Evolutionary conservation across 2,113 vertebrate genomes (phyloP).

Genomic region (Calidris pugnax): DNA sequence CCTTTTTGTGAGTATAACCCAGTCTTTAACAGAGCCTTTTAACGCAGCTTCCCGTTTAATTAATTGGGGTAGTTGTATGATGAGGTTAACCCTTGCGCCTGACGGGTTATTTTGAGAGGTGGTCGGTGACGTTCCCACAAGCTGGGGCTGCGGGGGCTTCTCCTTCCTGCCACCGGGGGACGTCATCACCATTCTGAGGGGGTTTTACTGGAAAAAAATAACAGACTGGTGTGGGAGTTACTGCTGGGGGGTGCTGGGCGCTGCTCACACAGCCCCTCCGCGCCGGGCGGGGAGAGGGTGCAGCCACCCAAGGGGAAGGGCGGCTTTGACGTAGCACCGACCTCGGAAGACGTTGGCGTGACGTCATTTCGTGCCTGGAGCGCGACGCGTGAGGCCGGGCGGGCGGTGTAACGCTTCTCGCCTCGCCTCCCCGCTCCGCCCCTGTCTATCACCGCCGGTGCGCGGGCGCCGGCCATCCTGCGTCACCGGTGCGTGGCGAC

Average conservation of each 20-base stretch:
- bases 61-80: accelerated
- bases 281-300: too few species aligned
- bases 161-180: accelerated
- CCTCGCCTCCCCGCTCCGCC: too few species aligned
- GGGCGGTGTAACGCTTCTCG: accelerated
- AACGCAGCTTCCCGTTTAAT: accelerated
- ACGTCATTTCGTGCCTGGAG: background rate
- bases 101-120: accelerated
- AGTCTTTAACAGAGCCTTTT: accelerated
- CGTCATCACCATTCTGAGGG: too few species aligned
- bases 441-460: accelerated
- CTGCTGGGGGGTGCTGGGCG: accelerated
- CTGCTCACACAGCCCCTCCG: accelerated
- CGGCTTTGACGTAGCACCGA: background rate
- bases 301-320: background rate
- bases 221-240: accelerated
- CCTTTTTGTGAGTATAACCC: background rate
- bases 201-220: background rate
- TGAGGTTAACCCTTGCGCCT: accelerated
- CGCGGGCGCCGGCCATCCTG: accelerated
- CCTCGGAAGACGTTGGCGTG: background rate
- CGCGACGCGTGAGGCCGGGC: too few species aligned
- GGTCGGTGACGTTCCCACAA: accelerated
- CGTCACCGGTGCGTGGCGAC: background rate
- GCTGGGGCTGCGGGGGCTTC: background rate